Conservation (phyloP, 2,113 vertebrate genomes). For the Sander vitreus region DNA sequence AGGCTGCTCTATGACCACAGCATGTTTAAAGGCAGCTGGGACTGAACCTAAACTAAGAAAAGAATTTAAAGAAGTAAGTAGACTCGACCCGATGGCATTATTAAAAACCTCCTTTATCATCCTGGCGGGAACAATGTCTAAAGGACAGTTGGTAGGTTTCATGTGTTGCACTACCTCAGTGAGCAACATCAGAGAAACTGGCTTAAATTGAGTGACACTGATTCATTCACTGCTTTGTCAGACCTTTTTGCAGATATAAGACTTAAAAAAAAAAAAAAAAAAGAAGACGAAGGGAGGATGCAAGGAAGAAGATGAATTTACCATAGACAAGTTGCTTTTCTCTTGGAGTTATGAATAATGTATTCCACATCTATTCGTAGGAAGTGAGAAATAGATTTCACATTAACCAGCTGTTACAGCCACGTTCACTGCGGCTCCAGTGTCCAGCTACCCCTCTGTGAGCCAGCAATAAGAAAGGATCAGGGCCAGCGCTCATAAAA, state of each 20-base stretch:
- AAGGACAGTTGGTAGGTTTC: too few relatives aligned
- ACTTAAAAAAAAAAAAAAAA: conserved; percentile 59
- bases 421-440: conserved; percentile 64
- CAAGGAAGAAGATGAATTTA: conserved; percentile 77
- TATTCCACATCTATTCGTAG: conserved; percentile 79
- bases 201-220: conserved; percentile 61
- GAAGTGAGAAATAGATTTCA: conserved; percentile 82
- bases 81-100: too few relatives aligned
- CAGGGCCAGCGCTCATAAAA: conserved; percentile 37
- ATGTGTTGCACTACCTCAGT: too few relatives aligned
- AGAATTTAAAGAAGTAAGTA: too few relatives aligned
- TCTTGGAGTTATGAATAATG: conserved; percentile 84
- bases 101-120: too few relatives aligned
- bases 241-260: conserved; percentile 76
- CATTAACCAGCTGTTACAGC: conserved; percentile 77
- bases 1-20: too few relatives aligned
- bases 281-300: conserved; percentile 56
- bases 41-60: too few relatives aligned
- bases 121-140: too few relatives aligned
- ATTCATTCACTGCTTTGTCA: conserved; percentile 79
- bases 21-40: too few relatives aligned
- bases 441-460: conserved; percentile 38
- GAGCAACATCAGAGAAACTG: too few relatives aligned
- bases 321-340: conserved; percentile 82
- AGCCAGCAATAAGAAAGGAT: conserved; percentile 53